Conservation (phyloP, 2,888 invertebrate species). For the Eilema caniola region DNA sequence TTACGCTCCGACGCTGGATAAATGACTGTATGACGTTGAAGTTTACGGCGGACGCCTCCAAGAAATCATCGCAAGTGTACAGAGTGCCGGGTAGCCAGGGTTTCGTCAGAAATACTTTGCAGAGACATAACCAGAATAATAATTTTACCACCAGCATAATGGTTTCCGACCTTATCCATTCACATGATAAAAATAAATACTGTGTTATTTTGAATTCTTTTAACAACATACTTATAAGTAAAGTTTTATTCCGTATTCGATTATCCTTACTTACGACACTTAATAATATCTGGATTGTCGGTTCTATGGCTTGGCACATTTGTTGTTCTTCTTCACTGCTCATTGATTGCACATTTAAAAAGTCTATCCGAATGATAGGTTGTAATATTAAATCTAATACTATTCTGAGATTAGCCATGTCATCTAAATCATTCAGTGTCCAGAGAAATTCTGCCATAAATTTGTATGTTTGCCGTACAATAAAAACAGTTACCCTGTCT, state of each 20-base stretch:
- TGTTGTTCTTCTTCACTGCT: constrained; percentile 82
- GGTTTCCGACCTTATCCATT: constrained; percentile 77
- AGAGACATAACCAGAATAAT: constrained; percentile 76
- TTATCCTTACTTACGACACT: constrained; percentile 84
- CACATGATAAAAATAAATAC: constrained; percentile 70
- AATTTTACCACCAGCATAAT: constrained; percentile 81
- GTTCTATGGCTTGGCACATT: constrained; percentile 83
- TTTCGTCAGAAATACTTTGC: constrained; percentile 70
- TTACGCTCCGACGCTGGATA: constrained; percentile 65
- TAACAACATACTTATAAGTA: constrained; percentile 63
- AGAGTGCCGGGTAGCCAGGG: constrained; percentile 65
- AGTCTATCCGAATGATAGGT: constrained; percentile 87
- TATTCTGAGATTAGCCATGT: constrained; percentile 82
- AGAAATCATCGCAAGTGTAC: constrained; percentile 68
- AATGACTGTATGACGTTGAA: constrained; percentile 70
- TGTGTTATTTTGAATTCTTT: constrained; percentile 71
- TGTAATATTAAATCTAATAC: constrained; percentile 86
- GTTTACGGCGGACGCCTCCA: constrained; percentile 68
- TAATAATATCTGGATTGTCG: constrained; percentile 86
- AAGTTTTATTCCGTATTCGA: constrained; percentile 71
- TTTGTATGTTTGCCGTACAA: constrained; percentile 89
- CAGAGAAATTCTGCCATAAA: constrained; percentile 88
- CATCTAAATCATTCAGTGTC: constrained; percentile 81
- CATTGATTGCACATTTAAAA: constrained; percentile 80
- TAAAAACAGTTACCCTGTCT: constrained; percentile 90